Conservation (phyloP, 2,797 vertebrate genomes). For the Catharus ustulatus region DNA sequence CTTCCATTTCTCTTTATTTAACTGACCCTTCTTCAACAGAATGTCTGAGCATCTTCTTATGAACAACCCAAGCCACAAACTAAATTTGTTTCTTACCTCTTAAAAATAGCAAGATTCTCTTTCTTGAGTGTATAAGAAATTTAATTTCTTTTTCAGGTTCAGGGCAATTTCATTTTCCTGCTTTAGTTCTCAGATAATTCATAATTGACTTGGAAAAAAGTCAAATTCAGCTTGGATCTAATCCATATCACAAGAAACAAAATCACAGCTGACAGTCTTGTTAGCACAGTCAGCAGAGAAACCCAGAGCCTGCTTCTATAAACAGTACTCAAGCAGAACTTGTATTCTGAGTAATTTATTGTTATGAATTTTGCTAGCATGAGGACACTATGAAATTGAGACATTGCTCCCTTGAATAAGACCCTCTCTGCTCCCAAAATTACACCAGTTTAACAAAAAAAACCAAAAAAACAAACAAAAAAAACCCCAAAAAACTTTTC, state of each 20-base stretch:
- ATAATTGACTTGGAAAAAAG: slow-evolving; percentile 63
- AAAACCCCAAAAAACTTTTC: not conserved
- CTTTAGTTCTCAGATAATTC: slow-evolving; percentile 51
- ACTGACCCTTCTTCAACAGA: not conserved
- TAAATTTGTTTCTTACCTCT: not conserved
- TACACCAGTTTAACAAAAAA: not conserved
- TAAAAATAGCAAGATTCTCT: not conserved
- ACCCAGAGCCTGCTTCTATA: slow-evolving; percentile 2
- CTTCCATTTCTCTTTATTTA: not conserved
- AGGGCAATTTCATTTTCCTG: slow-evolving; percentile 36
- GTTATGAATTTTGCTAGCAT: slow-evolving; percentile 8
- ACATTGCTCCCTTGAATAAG: not conserved
- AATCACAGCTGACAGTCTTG: slow-evolving; percentile 56
- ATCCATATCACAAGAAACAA: slow-evolving; percentile 39
- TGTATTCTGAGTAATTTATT: not conserved
- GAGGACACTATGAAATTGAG: not conserved
- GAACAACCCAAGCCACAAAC: not conserved
- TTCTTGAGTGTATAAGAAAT: not conserved
- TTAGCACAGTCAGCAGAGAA: slow-evolving; percentile 50
- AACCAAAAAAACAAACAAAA: no score
- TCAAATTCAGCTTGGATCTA: slow-evolving; percentile 51
- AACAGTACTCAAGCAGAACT: slow-evolving; percentile 32
- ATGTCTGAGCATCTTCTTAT: not conserved
- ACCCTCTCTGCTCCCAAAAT: not conserved
- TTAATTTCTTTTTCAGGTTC: slow-evolving; percentile 25